These are phyloP conservation scores for Volucella inflata DNA, from an alignment of 2,888 invertebrate genomes.

Conservation along the genomic window DNA sequence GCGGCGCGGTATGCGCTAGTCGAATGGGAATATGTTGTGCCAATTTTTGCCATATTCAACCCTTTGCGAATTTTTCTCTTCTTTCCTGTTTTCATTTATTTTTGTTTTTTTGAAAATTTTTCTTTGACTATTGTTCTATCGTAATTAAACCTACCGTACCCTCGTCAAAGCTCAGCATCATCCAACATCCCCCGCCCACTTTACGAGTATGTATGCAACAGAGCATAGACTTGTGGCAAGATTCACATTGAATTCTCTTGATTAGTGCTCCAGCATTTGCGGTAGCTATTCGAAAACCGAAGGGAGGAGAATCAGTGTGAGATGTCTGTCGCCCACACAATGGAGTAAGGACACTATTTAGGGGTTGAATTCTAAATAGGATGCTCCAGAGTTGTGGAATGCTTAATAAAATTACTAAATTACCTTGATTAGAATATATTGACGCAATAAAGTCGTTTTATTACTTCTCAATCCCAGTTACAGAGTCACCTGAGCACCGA, in stretches of 20 bases:
- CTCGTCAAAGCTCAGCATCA: constrained; percentile 24
- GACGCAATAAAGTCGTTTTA: constrained; percentile 82
- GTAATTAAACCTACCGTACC: constrained; percentile 69
- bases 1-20: constrained; percentile 15
- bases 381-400: constrained; percentile 62
- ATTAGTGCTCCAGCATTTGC: constrained; percentile 58
- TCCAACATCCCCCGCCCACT: not conserved
- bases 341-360: constrained; percentile 54
- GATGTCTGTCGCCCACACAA: not conserved
- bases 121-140: constrained; percentile 61
- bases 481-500: constrained; percentile 41
- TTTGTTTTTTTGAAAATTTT: not conserved
- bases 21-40: constrained; percentile 48
- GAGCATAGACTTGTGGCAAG: constrained; percentile 5
- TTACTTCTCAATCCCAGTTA: constrained; percentile 70
- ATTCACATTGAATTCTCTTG: constrained; percentile 61
- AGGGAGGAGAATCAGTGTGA: constrained; percentile 15
- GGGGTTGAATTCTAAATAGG: constrained; percentile 39
- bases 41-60: constrained; percentile 44
- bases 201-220: constrained; percentile 16
- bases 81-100: constrained; percentile 23
- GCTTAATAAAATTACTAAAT: constrained; percentile 77
- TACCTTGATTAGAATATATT: constrained; percentile 82
- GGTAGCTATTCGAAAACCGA: constrained; percentile 1
- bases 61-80: not conserved